Evolutionary conservation across 2,797 vertebrate genomes (phyloP).

Genomic region (Chrosomus eos): DNA sequence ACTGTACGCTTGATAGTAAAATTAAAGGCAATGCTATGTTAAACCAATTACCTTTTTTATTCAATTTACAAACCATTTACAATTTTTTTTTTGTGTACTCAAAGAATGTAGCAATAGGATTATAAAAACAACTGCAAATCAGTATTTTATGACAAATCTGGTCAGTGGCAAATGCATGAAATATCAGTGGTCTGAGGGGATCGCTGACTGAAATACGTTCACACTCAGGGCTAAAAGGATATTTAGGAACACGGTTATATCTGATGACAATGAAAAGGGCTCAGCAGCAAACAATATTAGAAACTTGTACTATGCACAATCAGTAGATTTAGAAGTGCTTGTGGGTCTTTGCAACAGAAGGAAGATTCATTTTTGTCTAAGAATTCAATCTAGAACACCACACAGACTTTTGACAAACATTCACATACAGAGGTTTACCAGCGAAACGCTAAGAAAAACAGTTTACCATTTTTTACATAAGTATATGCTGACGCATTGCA

Average conservation of each 20-base stretch:
- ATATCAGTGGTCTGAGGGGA: neutral
- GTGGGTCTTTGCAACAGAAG: neutral
- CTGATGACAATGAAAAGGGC: conserved; percentile 17
- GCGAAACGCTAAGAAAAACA: neutral
- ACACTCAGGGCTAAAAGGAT: neutral
- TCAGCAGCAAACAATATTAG: conserved; percentile 18
- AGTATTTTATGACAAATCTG: neutral
- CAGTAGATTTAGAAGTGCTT: neutral
- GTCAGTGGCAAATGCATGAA: neutral
- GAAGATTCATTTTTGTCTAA: neutral
- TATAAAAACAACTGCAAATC: neutral
- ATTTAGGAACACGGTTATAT: neutral
- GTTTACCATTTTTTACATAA: neutral
- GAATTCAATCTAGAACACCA: neutral
- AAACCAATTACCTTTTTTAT: neutral
- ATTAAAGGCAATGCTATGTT: neutral
- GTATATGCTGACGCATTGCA: neutral
- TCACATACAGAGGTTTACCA: neutral
- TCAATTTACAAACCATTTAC: neutral
- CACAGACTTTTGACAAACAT: neutral
- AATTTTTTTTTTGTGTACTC: neutral
- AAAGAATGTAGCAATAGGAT: neutral
- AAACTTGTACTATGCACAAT: conserved; percentile 21
- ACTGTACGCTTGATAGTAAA: neutral
- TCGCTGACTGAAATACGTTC: neutral